Evolutionary conservation across 1,140 invertebrate genomes (phyloP).

Genomic region (Drosophila ercepeae): DNA sequence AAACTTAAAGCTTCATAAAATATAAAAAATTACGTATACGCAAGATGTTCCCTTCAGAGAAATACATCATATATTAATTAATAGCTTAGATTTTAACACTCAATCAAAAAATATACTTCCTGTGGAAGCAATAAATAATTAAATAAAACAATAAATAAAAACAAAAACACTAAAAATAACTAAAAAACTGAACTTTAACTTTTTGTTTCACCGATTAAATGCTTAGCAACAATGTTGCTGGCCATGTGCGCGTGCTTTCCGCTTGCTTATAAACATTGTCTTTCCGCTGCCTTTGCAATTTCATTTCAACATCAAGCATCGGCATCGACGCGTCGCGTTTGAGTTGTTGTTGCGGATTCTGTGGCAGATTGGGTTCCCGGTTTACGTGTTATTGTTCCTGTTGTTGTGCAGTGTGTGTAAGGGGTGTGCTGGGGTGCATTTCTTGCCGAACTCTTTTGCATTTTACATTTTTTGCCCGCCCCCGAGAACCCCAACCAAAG

Average conservation of each 20-base stretch:
- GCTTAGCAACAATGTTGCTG: constrained; percentile 19
- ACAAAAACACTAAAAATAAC: neutral
- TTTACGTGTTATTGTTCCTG: constrained; percentile 2
- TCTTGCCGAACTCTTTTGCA: constrained; percentile 62
- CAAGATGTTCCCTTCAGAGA: neutral
- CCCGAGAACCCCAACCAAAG: constrained; percentile 37
- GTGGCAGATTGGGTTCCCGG: constrained; percentile 1
- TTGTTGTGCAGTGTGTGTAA: constrained; percentile 11
- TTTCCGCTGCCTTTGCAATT: neutral
- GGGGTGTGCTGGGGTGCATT: constrained; percentile 16
- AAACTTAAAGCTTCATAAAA: neutral
- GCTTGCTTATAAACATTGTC: constrained; percentile 18
- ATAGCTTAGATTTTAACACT: too few relatives aligned
- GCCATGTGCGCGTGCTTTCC: constrained; percentile 27
- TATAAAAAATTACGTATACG: neutral
- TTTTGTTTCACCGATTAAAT: neutral
- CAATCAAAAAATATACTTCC: too few relatives aligned
- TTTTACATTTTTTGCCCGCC: constrained; percentile 45
- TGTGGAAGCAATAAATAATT: too few relatives aligned
- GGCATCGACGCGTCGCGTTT: constrained; percentile 27
- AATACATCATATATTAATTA: too few relatives aligned
- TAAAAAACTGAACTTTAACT: neutral
- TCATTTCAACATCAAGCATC: constrained; percentile 10
- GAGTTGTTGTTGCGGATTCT: constrained; percentile 6
- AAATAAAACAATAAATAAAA: neutral